Evolutionary conservation across 2,888 invertebrate species (phyloP), one percentile per base, ranked within the genome.

Genomic region (Choreutis nemorana): DNA sequence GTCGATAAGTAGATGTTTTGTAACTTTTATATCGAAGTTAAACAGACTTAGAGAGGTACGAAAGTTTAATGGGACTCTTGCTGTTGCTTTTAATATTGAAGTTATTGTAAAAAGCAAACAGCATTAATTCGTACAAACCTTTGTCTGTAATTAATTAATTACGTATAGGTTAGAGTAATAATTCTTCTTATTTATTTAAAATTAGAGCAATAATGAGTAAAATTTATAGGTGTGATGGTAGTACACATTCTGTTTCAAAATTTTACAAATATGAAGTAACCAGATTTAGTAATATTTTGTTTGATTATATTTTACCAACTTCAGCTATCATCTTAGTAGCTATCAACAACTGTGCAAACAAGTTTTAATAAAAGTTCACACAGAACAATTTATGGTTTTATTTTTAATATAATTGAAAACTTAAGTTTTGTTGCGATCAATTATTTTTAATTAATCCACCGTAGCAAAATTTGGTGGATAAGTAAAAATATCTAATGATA

Each of bases 21-120:
- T 78, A 77, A 68, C 66, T 75, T 77, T 77, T 77, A 77, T 77
- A 78, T 63, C 58, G 65, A 73, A 71, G 73, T 73, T 35, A 39
- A 50, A 40, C 66, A 77, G 77, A 67, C 59, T 51, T 49, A 77
- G 71, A 50, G 64, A 44, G 60, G 68, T 77, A 78, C 77, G 73
- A 54, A 78, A 70, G 78, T 58, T 47, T 16, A 34, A 31, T 26
- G 45, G n/a, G 42, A 45, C 73, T 73, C 32, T 75, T 77, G 75
- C 52, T 57, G 56, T 55, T 51, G 61, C 47, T 46, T 27, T 41
- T 45, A 37, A 45, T 42, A 45, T 45, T 54, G 47, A 42, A 40
- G 40, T 44, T 47, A 54, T 41, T 45, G 45, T 47, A 48, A 46
- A 45, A 48, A 52, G 45, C 20, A 55, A 62, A 45, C 60, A 50